These are phyloP conservation scores for Choristoneura rosaceana DNA, from an alignment of 2,888 invertebrate species.

Conservation along the genomic window DNA sequence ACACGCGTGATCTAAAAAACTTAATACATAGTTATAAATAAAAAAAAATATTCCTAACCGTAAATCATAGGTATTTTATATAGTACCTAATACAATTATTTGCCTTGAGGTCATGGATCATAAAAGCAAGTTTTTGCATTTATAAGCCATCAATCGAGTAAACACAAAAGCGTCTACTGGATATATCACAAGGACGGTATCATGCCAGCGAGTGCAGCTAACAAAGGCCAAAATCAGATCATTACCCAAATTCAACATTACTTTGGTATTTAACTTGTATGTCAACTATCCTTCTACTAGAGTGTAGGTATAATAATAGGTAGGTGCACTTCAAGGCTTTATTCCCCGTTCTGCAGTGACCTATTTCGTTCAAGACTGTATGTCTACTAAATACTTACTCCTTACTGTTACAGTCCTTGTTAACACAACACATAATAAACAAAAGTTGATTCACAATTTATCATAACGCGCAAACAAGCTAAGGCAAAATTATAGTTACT, in stretches of 20 bases:
- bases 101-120: neutral
- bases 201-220: constrained; percentile 11
- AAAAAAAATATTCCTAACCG: neutral
- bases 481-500: neutral
- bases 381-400: neutral
- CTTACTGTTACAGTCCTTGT: neutral
- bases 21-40: neutral
- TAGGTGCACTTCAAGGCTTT: neutral
- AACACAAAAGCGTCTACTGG: neutral
- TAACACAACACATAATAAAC: neutral
- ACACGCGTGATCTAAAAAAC: constrained; percentile 1
- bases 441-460: neutral
- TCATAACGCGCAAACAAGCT: neutral
- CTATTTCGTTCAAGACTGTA: neutral
- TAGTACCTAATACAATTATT: neutral
- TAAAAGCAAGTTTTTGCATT: neutral
- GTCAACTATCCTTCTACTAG: no score
- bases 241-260: neutral
- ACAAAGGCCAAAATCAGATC: neutral
- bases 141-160: neutral
- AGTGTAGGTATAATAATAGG: neutral
- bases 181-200: constrained; percentile 35
- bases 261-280: neutral
- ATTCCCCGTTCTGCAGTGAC: neutral
- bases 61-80: neutral